Conservation (phyloP, 2,113 vertebrate genomes). For the Rhinopithecus roxellana region DNA sequence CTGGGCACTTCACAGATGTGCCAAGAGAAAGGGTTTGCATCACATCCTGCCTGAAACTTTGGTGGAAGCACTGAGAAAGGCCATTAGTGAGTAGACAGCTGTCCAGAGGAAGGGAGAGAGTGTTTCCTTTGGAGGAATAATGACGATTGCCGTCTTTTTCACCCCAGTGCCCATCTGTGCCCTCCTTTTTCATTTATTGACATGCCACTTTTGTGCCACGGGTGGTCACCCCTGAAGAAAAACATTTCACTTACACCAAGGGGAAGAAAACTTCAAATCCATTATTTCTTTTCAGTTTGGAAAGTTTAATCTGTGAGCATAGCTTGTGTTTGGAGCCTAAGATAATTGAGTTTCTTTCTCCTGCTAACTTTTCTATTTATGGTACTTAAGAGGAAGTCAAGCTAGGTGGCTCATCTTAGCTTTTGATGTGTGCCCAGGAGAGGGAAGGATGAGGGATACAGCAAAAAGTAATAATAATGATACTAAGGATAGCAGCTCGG, state of each 20-base stretch:
- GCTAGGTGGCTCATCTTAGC: not conserved
- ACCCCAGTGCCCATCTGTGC: not conserved
- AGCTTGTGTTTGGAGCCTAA: not conserved
- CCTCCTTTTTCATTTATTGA: not conserved
- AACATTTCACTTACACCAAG: not conserved
- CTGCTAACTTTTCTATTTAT: not conserved
- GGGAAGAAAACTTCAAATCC: not conserved
- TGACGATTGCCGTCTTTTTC: not conserved
- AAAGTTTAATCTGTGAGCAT: not conserved
- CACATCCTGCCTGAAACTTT: not conserved
- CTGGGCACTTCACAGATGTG: not conserved
- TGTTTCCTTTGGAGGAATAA: not conserved
- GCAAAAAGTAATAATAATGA: not conserved
- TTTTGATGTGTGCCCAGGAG: not conserved
- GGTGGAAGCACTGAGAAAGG: not conserved
- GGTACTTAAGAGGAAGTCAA: not conserved
- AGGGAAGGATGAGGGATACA: not conserved
- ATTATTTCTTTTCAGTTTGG: slow-evolving; percentile 1
- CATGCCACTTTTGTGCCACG: not conserved
- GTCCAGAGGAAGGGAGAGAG: fast-evolving
- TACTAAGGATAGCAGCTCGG: not conserved
- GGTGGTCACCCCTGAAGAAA: not conserved
- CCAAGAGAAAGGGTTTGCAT: not conserved
- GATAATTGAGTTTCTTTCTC: not conserved
- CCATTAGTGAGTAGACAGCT: not conserved